Evolutionary conservation across 2,888 invertebrate species (phyloP).

Genomic region (Iselma pallidipennis): DNA sequence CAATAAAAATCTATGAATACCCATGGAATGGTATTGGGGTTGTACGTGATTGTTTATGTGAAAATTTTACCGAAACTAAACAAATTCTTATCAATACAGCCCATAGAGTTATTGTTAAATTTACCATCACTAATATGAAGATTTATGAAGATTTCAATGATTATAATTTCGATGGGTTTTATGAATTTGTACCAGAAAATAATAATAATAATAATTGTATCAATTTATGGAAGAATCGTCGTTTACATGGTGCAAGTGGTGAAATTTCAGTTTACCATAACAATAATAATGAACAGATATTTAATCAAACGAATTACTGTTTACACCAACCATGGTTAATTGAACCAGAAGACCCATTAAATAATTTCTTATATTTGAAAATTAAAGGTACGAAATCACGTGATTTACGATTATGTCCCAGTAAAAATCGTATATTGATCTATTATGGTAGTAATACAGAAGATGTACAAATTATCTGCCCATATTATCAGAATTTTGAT

Average conservation of each 20-base stretch:
- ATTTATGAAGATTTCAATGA: constrained; percentile 79
- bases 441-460: constrained; percentile 71
- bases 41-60: constrained; percentile 74
- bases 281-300: constrained; percentile 1
- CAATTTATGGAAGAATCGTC: constrained; percentile 67
- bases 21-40: constrained; percentile 71
- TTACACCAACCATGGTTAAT: constrained; percentile 78
- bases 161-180: constrained; percentile 77
- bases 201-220: constrained; percentile 65
- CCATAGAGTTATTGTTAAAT: constrained; percentile 71
- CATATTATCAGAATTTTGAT: constrained; percentile 54
- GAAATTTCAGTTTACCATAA: constrained; percentile 72
- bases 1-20: constrained; percentile 64
- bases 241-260: constrained; percentile 72
- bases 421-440: constrained; percentile 71
- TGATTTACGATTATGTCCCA: constrained; percentile 61
- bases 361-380: constrained; percentile 73
- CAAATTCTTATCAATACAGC: constrained; percentile 71
- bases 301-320: constrained; percentile 55
- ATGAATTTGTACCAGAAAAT: constrained; percentile 66
- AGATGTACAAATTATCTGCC: constrained; percentile 69
- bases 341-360: constrained; percentile 71
- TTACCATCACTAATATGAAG: constrained; percentile 77
- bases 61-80: constrained; percentile 68
- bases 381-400: constrained; percentile 65